Evolutionary conservation across 2,797 vertebrate species (phyloP).

Genomic region (Margarornis squamiger): DNA sequence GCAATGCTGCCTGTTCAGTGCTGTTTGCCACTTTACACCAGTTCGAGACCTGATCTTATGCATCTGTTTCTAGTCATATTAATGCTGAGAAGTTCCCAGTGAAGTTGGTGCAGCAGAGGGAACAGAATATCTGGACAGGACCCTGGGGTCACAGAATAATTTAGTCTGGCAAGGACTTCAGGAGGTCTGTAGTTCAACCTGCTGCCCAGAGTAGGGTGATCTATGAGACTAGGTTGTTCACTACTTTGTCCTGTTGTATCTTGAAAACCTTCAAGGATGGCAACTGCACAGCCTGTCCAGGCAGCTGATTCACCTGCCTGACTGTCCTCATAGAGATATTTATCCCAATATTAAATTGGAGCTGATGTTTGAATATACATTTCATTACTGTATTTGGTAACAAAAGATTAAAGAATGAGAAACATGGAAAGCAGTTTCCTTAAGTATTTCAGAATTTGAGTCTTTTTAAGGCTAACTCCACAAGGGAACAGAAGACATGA

Average conservation of each 20-base stretch:
- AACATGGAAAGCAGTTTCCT: neutral
- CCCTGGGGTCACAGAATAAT: neutral
- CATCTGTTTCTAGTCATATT: neutral
- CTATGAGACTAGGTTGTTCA: neutral
- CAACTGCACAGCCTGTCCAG: neutral
- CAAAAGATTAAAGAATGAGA: neutral
- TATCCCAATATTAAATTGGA: neutral
- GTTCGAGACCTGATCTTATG: neutral
- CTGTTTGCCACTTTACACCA: neutral
- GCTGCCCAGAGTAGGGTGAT: neutral
- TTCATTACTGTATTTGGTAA: neutral
- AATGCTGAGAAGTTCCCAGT: neutral
- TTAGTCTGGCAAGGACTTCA: neutral
- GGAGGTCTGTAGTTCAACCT: neutral
- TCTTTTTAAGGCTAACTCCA: neutral
- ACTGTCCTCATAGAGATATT: neutral
- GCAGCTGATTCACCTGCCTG: neutral
- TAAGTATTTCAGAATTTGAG: neutral
- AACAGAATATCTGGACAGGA: neutral
- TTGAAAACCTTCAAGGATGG: neutral
- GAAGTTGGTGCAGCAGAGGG: neutral
- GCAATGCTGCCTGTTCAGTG: neutral
- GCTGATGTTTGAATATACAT: neutral
- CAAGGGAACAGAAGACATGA: neutral
- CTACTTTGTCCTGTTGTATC: neutral